Evolutionary conservation across 2,113 vertebrate genomes (phyloP).

Genomic region (Onychostoma macrolepis): DNA sequence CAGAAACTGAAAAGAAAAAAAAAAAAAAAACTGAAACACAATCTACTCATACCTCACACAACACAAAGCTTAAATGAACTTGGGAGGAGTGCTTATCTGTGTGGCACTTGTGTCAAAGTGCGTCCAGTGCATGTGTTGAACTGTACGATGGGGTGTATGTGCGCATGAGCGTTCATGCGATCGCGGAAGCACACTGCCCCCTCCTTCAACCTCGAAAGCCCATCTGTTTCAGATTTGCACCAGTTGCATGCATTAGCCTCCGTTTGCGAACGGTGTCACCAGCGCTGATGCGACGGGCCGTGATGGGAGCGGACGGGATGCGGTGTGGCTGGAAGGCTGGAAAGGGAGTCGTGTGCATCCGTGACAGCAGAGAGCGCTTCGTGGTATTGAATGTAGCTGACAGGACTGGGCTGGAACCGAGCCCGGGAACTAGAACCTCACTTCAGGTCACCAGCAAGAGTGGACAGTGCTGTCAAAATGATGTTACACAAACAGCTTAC

Average conservation of each 20-base stretch:
- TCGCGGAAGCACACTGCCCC: slow-evolving; percentile 63
- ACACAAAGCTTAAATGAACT: slow-evolving; percentile 76
- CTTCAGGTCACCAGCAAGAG: slow-evolving; percentile 82
- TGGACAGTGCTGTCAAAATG: slow-evolving; percentile 72
- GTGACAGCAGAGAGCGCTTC: slow-evolving; percentile 72
- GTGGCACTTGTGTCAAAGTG: slow-evolving; percentile 72
- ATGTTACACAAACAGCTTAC: slow-evolving; percentile 71
- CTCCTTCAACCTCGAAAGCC: slow-evolving; percentile 55
- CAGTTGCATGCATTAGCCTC: neutral
- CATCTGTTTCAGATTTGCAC: slow-evolving; percentile 19
- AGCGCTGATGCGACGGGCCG: neutral
- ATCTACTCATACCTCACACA: slow-evolving; percentile 83
- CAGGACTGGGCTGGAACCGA: slow-evolving; percentile 72
- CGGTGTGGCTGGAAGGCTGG: slow-evolving; percentile 63
- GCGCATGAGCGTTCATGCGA: slow-evolving; percentile 63
- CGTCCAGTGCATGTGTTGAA: slow-evolving; percentile 62
- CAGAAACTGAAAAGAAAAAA: slow-evolving; percentile 64
- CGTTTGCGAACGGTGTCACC: neutral
- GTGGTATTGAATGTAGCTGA: slow-evolving; percentile 84
- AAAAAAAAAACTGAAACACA: slow-evolving; percentile 69
- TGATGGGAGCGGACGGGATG: slow-evolving; percentile 8
- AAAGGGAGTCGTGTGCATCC: slow-evolving; percentile 58
- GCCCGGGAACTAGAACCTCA: slow-evolving; percentile 74
- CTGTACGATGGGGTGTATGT: slow-evolving; percentile 66
- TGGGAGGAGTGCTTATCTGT: slow-evolving; percentile 70